Base-by-base conservation (phyloP, 2,888 invertebrate species). In the Yponomeuta cagnagella region DNA sequence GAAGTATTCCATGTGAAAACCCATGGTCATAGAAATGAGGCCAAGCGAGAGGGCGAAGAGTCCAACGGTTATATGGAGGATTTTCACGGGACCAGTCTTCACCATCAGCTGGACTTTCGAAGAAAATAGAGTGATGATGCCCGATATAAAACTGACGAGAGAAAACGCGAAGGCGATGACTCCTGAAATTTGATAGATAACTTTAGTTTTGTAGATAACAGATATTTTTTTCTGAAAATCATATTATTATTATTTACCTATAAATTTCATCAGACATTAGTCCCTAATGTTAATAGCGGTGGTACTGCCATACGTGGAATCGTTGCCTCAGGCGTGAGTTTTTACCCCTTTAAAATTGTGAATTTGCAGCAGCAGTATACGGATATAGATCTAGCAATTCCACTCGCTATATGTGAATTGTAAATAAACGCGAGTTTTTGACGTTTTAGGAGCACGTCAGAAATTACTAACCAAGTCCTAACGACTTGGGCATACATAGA, bases 1-100 rank as follows among this genome's bases (percentile, higher is more conserved):
- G 73, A 84, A 91, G 74, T 83, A 85, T 69, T 84, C 84, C 84
- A 86, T 89, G 74, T 92, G 85, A 76, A 92, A 87, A 8, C 92
- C 93, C 72, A 92, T 81, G 0, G 78, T 77, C 74, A 92, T 85
- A 0, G 91, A 84, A 0, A 89, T 80, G 75, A 94, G 93, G 1
- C 94, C 94, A 81, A 93, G 86, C 10, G 84, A 79, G 58, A 93
- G 80, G 2, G 93, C 90, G 68, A 87, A 82, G 12, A 92, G 81
- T 10, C 93, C 94, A 2, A 93, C 83, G n/a, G 91, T 82, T 72
- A 93, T 84, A 78, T 94, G 94, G 12, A 90, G 73, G 10, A 93
- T 90, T 75, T 93, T 93, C 31, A 89, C 76, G 1, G 90, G 85
- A 30, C 93, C 89, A 58, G 91, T 93, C 72, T 87, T 89, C 72